Evolutionary conservation across 1,140 invertebrate genomes (phyloP).

Genomic region (Hetaerina americana): DNA sequence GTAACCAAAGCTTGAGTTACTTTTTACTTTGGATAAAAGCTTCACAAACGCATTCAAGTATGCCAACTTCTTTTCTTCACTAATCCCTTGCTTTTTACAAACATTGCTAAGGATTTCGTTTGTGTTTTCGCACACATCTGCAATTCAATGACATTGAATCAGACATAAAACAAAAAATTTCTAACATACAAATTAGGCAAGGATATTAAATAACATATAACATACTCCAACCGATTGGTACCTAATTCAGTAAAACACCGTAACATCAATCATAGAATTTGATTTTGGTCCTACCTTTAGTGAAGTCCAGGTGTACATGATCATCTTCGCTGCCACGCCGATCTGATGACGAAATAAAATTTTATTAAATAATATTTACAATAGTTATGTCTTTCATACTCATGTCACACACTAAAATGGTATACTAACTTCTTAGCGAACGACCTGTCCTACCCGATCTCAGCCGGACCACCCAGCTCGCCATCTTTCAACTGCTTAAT

Average conservation of each 20-base stretch:
- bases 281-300: no score
- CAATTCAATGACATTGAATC: no score
- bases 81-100: conserved; percentile 26
- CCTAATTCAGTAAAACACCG: no score
- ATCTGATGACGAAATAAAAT: conserved; percentile 6
- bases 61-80: conserved; percentile 31
- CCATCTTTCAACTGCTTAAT: conserved; percentile 7
- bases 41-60: conserved; percentile 38
- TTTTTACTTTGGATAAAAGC: conserved; percentile 26
- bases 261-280: no score
- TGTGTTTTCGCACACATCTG: conserved; percentile 8
- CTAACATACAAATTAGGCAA: not conserved
- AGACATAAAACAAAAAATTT: not conserved
- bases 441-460: conserved; percentile 10
- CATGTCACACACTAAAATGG: not conserved
- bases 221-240: no score
- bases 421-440: conserved; percentile 11
- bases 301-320: conserved; percentile 12
- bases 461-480: conserved; percentile 13
- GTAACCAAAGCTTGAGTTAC: conserved; percentile 20
- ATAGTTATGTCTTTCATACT: not conserved
- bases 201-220: no score
- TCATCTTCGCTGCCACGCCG: conserved; percentile 13
- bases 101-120: conserved; percentile 8
- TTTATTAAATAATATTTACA: not conserved